Evolutionary conservation across 2,113 vertebrate genomes (phyloP), one percentile per base, ranked within the genome.

Genomic region (Desmodus rotundus): DNA sequence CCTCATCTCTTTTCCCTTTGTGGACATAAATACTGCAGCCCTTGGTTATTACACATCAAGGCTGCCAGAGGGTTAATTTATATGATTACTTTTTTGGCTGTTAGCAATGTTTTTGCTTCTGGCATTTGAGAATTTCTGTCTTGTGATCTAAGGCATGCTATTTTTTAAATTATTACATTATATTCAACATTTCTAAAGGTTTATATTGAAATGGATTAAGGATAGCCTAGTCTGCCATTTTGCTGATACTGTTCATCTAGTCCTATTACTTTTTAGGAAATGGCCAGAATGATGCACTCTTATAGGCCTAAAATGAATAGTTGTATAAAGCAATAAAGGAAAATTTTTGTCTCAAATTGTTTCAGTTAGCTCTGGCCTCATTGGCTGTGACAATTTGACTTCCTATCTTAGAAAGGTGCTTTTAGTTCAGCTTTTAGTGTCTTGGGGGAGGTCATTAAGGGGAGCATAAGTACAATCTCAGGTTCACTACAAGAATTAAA

Each of bases 371-470:
- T 89, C 77, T 97, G 74, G 84, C 22, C 91, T 96, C 41, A 92
- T 77, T 61, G 58, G 7, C 19, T 95, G 83, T 92, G 43, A 33
- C 2, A 87, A 14, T 65, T 87, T 83, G 87, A 28, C 1, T 50
- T 7, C 52, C 16, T 89, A 58, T 93, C 47, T 89, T 89, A 84
- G 15, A 85, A 95, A 85, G 36, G 3, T 36, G 2, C 41, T 84
- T 94, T 89, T 56, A 94, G 28, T 93, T 91, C 68, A 92, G 31
- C n/a, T 91, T 96, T 95, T 72, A 88, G 22, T 86, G 52, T 83
- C 68, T 85, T 83, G 5, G 31, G 50, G 45, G 17, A 87, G 14
- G 11, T 50, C 20, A 86, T 78, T 50, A 84, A 74, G 4, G 45
- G 12, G 36, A 85, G 14, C 26, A 91, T 38, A 94, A 86, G 72